Base-by-base conservation (phyloP, 2,113 vertebrate genomes). In the Pterocles orientalis region DNA sequence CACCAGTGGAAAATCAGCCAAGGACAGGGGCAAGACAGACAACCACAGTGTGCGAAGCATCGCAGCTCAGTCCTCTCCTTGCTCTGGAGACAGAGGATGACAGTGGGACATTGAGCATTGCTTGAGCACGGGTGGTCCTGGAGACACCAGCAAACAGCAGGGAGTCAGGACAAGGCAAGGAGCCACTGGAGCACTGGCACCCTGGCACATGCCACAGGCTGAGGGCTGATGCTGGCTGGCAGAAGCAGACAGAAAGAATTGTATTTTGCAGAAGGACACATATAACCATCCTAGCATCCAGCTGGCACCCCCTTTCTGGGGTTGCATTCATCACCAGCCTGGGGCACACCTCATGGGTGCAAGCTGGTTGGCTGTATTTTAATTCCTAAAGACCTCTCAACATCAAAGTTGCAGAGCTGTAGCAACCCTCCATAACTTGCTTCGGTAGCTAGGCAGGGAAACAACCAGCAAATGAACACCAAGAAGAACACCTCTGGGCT, bases 191-290 rank as follows among this genome's bases (percentile, higher is more conserved):
- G 15, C 5, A 0, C 31, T 54, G 71, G 23, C 29, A 58, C 31
- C 29, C 65, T 29, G 45, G 43, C 53, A 43, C 23, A 2, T 21
- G 28, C 33, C 0, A 0, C 0, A 0, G 31, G 28, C 28, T 18
- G 33, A 11, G 56, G 17, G 24, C 53, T 83, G 90, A 7, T 36
- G 50, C 62, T 73, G 36, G 17, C 71, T 69, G 86, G 21, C 64
- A 66, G 79, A 61, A 92, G 29, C 70, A 71, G 77, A 72, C 0
- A 0, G 61, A 65, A 79, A 72, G 33, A 73, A 48, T 5, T 34
- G 13, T 19, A 39, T 72, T 80, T 93, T 61, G 65, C 60, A 53
- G 69, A 78, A 77, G 60, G 41, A 84, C 33, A 28, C 14, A 7
- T 7, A 53, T 5, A n/a, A 50, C 8, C 69, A 69, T 36, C 53